Evolutionary conservation across 2,888 invertebrate species (phyloP).

Genomic region (Apoderus coryli): DNA sequence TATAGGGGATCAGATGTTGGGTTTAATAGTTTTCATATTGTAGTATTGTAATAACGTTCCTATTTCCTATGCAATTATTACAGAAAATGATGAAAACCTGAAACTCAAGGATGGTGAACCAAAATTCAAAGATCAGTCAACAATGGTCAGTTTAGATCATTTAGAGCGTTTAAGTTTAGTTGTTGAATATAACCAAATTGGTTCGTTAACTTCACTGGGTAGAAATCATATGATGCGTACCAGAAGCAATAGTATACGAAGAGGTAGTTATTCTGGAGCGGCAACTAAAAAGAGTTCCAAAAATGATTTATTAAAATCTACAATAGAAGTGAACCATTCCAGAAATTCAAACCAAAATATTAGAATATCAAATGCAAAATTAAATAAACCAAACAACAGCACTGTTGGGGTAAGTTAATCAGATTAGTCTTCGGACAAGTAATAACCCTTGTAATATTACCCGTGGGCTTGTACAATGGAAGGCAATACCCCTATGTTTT

Average conservation of each 20-base stretch:
- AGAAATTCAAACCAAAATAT: conserved; percentile 21
- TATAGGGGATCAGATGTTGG: too few species aligned
- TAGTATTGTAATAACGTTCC: too few species aligned
- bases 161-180: conserved; percentile 58
- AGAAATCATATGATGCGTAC: conserved; percentile 28
- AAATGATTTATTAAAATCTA: conserved; percentile 53
- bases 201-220: conserved; percentile 57
- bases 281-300: conserved; percentile 39
- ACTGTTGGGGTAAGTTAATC: conserved; percentile 17
- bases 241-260: conserved; percentile 33
- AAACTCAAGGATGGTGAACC: conserved; percentile 41
- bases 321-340: conserved; percentile 48
- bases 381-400: conserved; percentile 17
- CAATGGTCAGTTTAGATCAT: conserved; percentile 52
- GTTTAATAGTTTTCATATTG: too few species aligned
- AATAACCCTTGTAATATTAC: too few species aligned
- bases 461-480: too few species aligned
- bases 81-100: conserved; percentile 3
- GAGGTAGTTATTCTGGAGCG: conserved; percentile 44
- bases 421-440: too few species aligned
- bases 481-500: too few species aligned
- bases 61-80: conserved; percentile 2
- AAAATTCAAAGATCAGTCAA: conserved; percentile 50
- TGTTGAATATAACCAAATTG: conserved; percentile 61
- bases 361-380: conserved; percentile 17